Conservation (phyloP, 2,797 vertebrate genomes). For the Iguana delicatissima region DNA sequence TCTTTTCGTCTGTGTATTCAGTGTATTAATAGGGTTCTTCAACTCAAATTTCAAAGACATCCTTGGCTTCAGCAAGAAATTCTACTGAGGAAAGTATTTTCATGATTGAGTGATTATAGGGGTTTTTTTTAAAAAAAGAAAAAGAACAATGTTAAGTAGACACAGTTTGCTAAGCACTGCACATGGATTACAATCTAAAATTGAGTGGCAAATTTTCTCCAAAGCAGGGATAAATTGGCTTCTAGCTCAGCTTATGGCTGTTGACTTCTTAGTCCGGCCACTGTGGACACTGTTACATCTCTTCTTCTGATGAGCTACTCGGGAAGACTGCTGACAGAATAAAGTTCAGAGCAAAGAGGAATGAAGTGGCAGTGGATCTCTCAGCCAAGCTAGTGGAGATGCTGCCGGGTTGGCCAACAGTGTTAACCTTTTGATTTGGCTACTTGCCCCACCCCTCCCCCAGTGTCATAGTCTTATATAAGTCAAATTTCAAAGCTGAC, state of each 20-base stretch:
- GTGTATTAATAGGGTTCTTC: neutral
- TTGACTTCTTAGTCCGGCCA: neutral
- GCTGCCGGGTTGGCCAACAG: neutral
- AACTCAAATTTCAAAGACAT: neutral
- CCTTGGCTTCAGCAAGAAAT: neutral
- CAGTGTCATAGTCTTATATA: too few relatives aligned
- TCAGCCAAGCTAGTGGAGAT: neutral
- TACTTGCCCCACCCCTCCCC: neutral
- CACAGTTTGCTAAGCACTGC: neutral
- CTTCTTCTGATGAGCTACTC: neutral
- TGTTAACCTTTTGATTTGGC: neutral
- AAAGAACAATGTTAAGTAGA: neutral
- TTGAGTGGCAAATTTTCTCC: too few relatives aligned
- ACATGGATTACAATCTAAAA: neutral
- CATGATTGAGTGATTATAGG: neutral
- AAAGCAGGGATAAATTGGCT: too few relatives aligned
- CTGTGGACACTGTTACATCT: neutral
- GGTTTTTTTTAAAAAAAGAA: neutral
- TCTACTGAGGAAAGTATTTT: conserved; percentile 10
- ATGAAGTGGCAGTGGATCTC: neutral
- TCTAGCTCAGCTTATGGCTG: neutral
- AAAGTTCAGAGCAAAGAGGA: neutral
- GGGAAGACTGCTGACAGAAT: neutral
- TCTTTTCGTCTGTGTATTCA: neutral
- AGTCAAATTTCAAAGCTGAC: neutral